Conservation (phyloP, 2,113 vertebrate genomes). For the Brachionichthys hirsutus region DNA sequence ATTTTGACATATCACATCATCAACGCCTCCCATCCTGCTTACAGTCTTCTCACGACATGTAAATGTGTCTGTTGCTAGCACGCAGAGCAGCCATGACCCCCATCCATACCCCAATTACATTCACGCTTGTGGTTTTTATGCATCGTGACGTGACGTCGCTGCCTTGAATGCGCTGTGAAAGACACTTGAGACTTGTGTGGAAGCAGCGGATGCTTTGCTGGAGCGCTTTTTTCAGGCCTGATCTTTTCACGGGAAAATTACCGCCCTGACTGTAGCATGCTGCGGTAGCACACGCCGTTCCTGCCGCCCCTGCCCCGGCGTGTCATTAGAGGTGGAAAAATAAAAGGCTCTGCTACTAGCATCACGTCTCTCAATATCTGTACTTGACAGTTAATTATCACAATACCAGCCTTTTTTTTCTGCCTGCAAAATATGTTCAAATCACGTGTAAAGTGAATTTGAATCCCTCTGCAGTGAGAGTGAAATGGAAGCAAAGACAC, state of each 20-base stretch:
- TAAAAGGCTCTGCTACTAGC: slow-evolving; percentile 11
- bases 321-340: slow-evolving; percentile 22
- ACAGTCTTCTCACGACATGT: too few relatives aligned
- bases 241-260: slow-evolving; percentile 27
- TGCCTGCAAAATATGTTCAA: slow-evolving; percentile 46
- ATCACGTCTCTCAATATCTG: slow-evolving; percentile 35
- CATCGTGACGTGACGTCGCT: neutral
- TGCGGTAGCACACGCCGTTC: slow-evolving; percentile 16
- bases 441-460: slow-evolving; percentile 48
- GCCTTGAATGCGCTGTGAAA: neutral
- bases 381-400: slow-evolving; percentile 50
- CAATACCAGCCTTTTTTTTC: neutral
- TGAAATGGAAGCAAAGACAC: slow-evolving; percentile 39
- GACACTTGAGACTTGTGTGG: neutral
- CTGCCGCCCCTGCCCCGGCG: slow-evolving; percentile 21
- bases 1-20: too few relatives aligned
- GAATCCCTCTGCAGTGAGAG: slow-evolving; percentile 24
- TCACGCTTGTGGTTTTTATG: neutral
- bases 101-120: neutral
- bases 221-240: slow-evolving; percentile 10
- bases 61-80: too few relatives aligned
- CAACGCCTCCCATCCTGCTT: too few relatives aligned
- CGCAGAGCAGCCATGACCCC: too few relatives aligned
- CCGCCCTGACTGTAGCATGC: slow-evolving; percentile 1
- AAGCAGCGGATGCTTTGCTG: slow-evolving; percentile 11